Conservation (phyloP, 2,888 invertebrate species). For the Nowickia ferox region DNA sequence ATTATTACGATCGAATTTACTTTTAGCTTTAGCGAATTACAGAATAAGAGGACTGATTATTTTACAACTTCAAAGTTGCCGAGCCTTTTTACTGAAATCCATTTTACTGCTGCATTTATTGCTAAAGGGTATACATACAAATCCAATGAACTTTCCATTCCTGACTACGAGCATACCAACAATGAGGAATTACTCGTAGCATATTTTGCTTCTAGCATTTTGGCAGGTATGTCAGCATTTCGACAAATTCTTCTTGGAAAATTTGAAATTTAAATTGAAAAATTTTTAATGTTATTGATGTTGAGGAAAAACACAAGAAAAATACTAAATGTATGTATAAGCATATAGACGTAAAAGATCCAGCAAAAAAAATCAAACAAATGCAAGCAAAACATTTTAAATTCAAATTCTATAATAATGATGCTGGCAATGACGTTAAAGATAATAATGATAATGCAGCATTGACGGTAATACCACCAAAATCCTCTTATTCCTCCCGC, state of each 20-base stretch:
- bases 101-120: too few species aligned
- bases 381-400: conserved; percentile 49
- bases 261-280: conserved; percentile 70
- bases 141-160: not conserved
- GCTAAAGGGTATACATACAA: too few species aligned
- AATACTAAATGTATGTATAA: not conserved
- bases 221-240: conserved; percentile 69
- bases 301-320: conserved; percentile 11
- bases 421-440: conserved; percentile 23
- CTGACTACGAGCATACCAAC: not conserved
- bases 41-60: too few species aligned
- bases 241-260: conserved; percentile 67
- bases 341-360: not conserved
- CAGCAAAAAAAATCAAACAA: conserved; percentile 10
- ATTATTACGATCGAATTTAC: too few species aligned
- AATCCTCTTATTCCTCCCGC: conserved; percentile 8
- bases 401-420: conserved; percentile 48
- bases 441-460: conserved; percentile 13
- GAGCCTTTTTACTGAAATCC: too few species aligned
- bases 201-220: conserved; percentile 57
- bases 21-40: too few species aligned
- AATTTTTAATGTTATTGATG: conserved; percentile 64
- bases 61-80: too few species aligned
- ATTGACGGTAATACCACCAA: not conserved
- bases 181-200: conserved; percentile 49